A percentile compares a stretch with the other conserved stretches of the same genome.
Evolutionary conservation across 2,888 invertebrate species (phyloP).

Genomic region (Osmoderma eremita): DNA sequence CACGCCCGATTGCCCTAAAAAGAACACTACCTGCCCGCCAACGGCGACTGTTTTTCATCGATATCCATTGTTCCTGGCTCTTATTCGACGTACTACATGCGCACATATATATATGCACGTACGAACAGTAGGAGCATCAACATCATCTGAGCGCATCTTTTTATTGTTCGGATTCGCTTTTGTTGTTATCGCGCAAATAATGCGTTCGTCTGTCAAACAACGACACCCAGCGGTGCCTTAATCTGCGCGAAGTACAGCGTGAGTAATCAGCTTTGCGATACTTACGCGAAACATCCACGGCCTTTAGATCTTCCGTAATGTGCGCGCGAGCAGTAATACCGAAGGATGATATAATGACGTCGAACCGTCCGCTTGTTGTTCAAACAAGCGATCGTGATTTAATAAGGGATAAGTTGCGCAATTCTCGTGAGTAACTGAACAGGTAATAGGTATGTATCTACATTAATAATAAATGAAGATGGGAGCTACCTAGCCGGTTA

Average conservation of each 20-base stretch:
- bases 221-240: constrained; percentile 40
- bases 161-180: constrained; percentile 27
- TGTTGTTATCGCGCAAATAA: constrained; percentile 18
- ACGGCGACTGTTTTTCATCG: constrained; percentile 42
- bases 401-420: constrained; percentile 12
- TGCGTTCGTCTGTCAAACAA: constrained; percentile 32
- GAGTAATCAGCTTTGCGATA: constrained; percentile 57
- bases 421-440: too few species aligned
- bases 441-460: too few species aligned
- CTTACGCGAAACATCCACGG: constrained; percentile 14
- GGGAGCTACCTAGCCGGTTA: too few species aligned
- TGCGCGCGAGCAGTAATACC: constrained; percentile 11
- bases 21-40: constrained; percentile 26
- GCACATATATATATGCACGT: constrained; percentile 15
- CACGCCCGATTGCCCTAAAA: constrained; percentile 30
- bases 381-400: constrained; percentile 34
- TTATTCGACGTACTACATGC: constrained; percentile 21
- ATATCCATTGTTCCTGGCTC: constrained; percentile 46
- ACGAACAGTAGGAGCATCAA: constrained; percentile 50
- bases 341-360: constrained; percentile 16
- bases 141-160: constrained; percentile 25
- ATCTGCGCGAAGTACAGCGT: constrained; percentile 49
- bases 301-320: constrained; percentile 21
- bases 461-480: too few species aligned
- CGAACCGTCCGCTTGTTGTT: constrained; percentile 17